Base-by-base conservation (phyloP, 2,113 vertebrate genomes). In the Callipepla californica region DNA sequence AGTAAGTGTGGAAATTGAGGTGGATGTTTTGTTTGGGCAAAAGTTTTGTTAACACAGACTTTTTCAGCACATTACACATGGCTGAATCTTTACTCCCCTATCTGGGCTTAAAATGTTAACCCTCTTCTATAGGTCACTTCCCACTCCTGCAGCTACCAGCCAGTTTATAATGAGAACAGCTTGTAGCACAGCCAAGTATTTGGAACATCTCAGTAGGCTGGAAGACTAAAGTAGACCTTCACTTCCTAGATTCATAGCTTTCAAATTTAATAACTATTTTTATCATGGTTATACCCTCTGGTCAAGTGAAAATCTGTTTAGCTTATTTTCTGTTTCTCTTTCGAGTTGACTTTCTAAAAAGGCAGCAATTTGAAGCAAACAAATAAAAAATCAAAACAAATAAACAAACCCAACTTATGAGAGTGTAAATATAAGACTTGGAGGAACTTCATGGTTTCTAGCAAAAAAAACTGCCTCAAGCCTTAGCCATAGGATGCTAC, bases 71-170 rank as follows among this genome's bases (percentile, higher is more conserved):
- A 28, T 72, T 81, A 85, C 40, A 72, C 66, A 82, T 48, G 40
- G 66, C 18, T 95, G 84, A 79, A 82, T 79, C 34, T 36, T 72
- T 57, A 63, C 74, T 42, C n/a, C 61, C 69, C 20, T 68, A 84
- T 9, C 25, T 77, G 92, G 21, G 61, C 81, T 94, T 81, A 81
- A 92, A 84, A 91, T 91, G 87, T 79, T 92, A 92, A 67, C 48
- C 62, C 15, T 72, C 10, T 32, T 9, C n/a, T 69, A 76, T 62
- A 89, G 40, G 48, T 87, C 51, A 87, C 14, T 13, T 72, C 32
- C 74, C 51, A 76, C 2, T 81, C 32, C 32, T 66, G 42, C 15
- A 94, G 66, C 66, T 90, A 92, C 22, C 25, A 78, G 57, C 5
- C 1, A 2, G 28, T 78, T 63, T 55, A 25, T 42, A 32, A 89